Conservation (phyloP, 1,140 invertebrate genomes). For the Lasaia peninsularis region DNA sequence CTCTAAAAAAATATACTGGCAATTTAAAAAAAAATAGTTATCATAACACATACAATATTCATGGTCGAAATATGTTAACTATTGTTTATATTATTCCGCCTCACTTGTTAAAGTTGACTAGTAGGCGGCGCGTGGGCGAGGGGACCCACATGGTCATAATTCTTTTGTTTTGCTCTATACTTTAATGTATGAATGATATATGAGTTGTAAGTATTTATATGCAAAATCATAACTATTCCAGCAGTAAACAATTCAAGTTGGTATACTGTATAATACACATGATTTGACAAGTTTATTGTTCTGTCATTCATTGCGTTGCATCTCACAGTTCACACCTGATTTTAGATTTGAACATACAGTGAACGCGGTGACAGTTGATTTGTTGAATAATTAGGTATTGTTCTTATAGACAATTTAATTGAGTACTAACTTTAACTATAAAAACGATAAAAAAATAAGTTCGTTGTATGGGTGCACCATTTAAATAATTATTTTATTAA, state of each 20-base stretch:
- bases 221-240: constrained; percentile 3
- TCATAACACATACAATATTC: no score
- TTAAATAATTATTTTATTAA: no score
- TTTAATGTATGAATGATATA: constrained; percentile 16
- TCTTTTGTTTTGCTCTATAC: constrained; percentile 30
- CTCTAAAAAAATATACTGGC: no score
- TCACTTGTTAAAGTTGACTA: constrained; percentile 24
- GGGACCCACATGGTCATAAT: constrained; percentile 24
- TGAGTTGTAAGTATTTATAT: constrained; percentile 9
- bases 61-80: constrained; percentile 8
- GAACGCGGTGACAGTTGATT: background rate
- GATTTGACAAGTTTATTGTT: constrained; percentile 11
- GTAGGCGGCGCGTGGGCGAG: constrained; percentile 14
- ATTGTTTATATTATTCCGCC: constrained; percentile 18
- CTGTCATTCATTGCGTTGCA: constrained; percentile 8
- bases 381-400: background rate
- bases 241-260: constrained; percentile 11
- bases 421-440: no score
- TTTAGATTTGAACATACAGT: constrained; percentile 1
- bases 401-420: no score
- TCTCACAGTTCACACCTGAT: constrained; percentile 5
- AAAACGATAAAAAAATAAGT: no score
- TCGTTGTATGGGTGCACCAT: no score
- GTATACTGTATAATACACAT: constrained; percentile 9
- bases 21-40: no score